Percentiles rank a stretch among this genome's conserved stretches.
These are phyloP conservation scores for Caenorhabditis japonica DNA, from an alignment of 2,888 invertebrate species.

Conservation along the genomic window DNA sequence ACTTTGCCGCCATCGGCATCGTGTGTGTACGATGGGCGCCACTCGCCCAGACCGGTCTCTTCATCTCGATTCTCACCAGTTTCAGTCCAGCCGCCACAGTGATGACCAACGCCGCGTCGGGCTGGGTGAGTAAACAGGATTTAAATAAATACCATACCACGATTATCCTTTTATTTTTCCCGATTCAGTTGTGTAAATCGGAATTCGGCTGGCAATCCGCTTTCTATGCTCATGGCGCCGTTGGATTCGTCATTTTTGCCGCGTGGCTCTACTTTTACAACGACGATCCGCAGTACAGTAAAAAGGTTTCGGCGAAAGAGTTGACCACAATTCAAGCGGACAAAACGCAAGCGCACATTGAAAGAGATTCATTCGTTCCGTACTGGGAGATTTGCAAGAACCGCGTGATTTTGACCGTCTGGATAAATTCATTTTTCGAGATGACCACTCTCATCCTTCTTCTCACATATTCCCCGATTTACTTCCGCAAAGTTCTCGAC, in stretches of 20 bases:
- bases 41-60: slow-evolving; percentile 68
- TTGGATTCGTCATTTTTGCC: slow-evolving; percentile 54
- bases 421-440: slow-evolving; percentile 73
- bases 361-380: slow-evolving; percentile 70
- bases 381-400: slow-evolving; percentile 71
- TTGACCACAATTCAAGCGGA: slow-evolving; percentile 64
- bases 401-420: slow-evolving; percentile 66
- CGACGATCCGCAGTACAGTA: slow-evolving; percentile 59
- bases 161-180: slow-evolving; percentile 11
- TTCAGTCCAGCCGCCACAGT: slow-evolving; percentile 69
- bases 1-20: slow-evolving; percentile 68
- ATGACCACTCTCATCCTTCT: slow-evolving; percentile 72
- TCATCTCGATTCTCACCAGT: slow-evolving; percentile 70
- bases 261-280: slow-evolving; percentile 62
- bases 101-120: slow-evolving; percentile 70
- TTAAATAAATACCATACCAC: too few relatives aligned
- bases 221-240: slow-evolving; percentile 66
- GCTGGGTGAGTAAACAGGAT: slow-evolving; percentile 65
- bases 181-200: slow-evolving; percentile 61
- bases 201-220: slow-evolving; percentile 71
- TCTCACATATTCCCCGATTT: slow-evolving; percentile 72
- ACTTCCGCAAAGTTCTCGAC: slow-evolving; percentile 67
- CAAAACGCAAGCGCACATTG: slow-evolving; percentile 70
- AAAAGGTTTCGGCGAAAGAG: slow-evolving; percentile 59
- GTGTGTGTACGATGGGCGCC: slow-evolving; percentile 71